Base-by-base conservation (phyloP, 2,797 vertebrate genomes). In the Tauraco hartlaubi region DNA sequence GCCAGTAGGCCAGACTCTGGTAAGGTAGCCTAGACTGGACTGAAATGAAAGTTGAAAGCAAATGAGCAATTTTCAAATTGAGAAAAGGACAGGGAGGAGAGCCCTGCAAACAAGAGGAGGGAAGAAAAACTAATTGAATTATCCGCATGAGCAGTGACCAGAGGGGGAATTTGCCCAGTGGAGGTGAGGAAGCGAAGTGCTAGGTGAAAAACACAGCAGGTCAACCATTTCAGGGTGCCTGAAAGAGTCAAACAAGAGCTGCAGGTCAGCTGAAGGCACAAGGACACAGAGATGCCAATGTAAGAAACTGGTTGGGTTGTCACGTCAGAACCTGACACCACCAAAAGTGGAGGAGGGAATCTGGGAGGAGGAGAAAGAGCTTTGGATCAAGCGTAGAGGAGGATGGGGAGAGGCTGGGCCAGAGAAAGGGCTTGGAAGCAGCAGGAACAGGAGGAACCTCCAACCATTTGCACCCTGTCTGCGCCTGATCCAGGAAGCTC, bases 1-100 rank as follows among this genome's bases (percentile, higher is more conserved):
- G 84, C 73, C 89, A 90, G 69, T 83, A 84, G 79, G 83, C 55
- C 73, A 84, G 63, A 23, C 52, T 69, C 43, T 63, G 81, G 31
- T 61, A 59, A 26, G 14, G 44, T 29, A 79, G 89, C 41, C 74
- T 85, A 77, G 82, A 74, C 85, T 31, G 28, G 75, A 3, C 67
- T 91, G 84, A 82, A 94, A 90, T 54, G 67, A 91, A 79, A 48
- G 78, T 48, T 94, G 93, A 94, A 92, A 92, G 91, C 66, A 95
- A 90, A 95, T 88, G 68, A 88, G 87, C 44, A 54, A 61, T 94
- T 85, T 91, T 74, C 78, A 83, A 67, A 77, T 71, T 76, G 68
- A 80, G 75, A 37, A 69, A 73, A 94, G 72, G 78, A 77, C 56
- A 35, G 85, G 72, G 64, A 91, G 49, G 67, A 88, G 79, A 92